Base-by-base conservation (phyloP, 2,888 invertebrate species). In the Neoscelio sp. region DNA sequence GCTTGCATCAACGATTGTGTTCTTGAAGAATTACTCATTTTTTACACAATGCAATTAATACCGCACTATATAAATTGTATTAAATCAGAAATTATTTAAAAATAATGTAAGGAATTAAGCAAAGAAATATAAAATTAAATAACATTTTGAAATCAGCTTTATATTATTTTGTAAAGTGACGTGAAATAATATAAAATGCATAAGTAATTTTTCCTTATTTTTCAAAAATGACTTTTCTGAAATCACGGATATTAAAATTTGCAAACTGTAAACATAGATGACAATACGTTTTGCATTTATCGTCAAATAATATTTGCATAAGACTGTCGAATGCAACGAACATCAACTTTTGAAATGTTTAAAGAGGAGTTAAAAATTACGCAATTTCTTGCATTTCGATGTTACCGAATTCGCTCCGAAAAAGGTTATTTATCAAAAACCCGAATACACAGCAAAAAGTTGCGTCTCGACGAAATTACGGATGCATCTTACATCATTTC, bases 11-110 rank as follows among this genome's bases (percentile, higher is more conserved):
- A 30, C 42, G 20, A 15, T 8, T 33, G 7, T 18, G 15, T 33
- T 15, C 60, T 62, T 71, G 62, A 71, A 44, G 33, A 1, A 26
- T 60, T 71, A 71, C 28, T 71, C 60, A 60, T 33, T 33, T 71
- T 18, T 42, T n/a, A 62, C 48, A 70, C 42, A 70, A 35, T 20
- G 15, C 30, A 15, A 17, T 13, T 33, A 12, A 10, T 33, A 33
- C 5, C 10, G 5, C n/a, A 33, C 12, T 33, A 33, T 12, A 33
- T 33, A 33, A 2, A 33, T 33, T 33, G n/a, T 10, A 10, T 10
- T 10, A 28, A 28, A n/a, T n/a, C 8, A 7, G 7, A 28, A 4
- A 7, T 4, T 2, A 28, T 28, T 2, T 7, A 8, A n/a, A 28
- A 28, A 28, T 28, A 28, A 28, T 28, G n/a, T 4, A 28, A 28